Evolutionary conservation across 2,113 vertebrate genomes (phyloP).

Genomic region (Zosterops borbonicus): DNA sequence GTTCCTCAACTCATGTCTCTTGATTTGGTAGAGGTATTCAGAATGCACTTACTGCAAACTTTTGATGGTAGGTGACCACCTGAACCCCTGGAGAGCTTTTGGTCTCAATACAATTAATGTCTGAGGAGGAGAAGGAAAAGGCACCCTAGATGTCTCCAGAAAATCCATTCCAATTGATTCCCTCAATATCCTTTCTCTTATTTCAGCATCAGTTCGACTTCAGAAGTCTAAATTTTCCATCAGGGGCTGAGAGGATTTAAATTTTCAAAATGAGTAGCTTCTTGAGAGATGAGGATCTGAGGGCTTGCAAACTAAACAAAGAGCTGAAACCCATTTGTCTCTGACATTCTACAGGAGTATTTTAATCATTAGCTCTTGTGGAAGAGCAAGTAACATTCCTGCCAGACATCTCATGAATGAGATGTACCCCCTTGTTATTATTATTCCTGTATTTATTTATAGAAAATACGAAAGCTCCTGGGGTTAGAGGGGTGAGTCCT

Average conservation of each 20-base stretch:
- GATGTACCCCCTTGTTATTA: not conserved
- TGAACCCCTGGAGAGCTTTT: not conserved
- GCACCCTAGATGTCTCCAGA: not conserved
- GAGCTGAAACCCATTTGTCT: not conserved
- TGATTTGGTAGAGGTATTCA: not conserved
- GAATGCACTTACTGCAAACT: not conserved
- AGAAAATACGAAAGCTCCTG: not conserved
- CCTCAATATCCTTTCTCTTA: not conserved
- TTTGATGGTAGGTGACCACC: not conserved
- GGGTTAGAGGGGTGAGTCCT: not conserved
- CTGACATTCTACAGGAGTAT: not conserved
- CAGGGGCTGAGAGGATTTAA: not conserved
- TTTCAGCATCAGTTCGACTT: not conserved
- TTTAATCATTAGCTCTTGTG: not conserved
- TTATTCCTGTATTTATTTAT: not conserved
- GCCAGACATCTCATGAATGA: not conserved
- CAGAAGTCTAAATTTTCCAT: not conserved
- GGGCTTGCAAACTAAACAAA: not conserved
- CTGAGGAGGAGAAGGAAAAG: not conserved
- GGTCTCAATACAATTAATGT: not conserved
- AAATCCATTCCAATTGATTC: not conserved
- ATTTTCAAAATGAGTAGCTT: not conserved
- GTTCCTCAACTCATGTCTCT: not conserved
- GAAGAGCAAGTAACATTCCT: not conserved
- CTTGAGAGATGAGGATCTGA: not conserved